A percentile compares a stretch with the other conserved stretches of the same genome.
These are phyloP conservation scores for Crypturellus undulatus DNA, from an alignment of 2,113 vertebrate genomes.

Conservation along the genomic window DNA sequence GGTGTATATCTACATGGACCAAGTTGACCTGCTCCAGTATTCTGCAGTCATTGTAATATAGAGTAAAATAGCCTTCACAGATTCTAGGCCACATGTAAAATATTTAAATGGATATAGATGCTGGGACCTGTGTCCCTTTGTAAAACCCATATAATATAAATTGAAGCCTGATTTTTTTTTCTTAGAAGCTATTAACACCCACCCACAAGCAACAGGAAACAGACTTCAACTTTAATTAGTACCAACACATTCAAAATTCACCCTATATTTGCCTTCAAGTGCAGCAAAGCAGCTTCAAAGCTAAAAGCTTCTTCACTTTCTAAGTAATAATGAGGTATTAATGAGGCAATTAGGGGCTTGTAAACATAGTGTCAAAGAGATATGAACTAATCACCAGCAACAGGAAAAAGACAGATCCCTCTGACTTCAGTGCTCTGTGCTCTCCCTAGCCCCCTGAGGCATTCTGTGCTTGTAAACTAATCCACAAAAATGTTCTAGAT, in stretches of 20 bases:
- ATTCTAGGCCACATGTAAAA: neutral
- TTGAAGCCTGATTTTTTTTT: conserved; percentile 57
- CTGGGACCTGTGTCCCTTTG: neutral
- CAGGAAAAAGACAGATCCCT: conserved; percentile 72
- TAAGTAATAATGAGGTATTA: conserved; percentile 78
- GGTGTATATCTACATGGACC: fast-evolving
- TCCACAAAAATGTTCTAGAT: conserved; percentile 74
- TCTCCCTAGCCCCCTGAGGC: conserved; percentile 59
- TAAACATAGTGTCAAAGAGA: conserved; percentile 77
- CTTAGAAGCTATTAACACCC: conserved; percentile 72
- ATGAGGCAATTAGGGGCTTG: conserved; percentile 78
- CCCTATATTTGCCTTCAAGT: conserved; percentile 69
- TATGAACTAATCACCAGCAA: conserved; percentile 74
- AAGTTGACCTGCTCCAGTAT: neutral
- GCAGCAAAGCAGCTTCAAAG: conserved; percentile 72
- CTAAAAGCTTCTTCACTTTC: conserved; percentile 72
- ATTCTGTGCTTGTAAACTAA: conserved; percentile 71
- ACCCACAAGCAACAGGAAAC: conserved; percentile 75
- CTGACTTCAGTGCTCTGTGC: conserved; percentile 46
- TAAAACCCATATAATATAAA: conserved; percentile 19
- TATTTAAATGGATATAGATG: neutral
- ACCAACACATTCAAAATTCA: conserved; percentile 61
- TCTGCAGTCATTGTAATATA: neutral
- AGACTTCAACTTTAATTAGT: conserved; percentile 76
- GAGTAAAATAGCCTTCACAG: fast-evolving